Conservation (phyloP, 2,888 invertebrate species). For the Schizotus pectinicornis region DNA sequence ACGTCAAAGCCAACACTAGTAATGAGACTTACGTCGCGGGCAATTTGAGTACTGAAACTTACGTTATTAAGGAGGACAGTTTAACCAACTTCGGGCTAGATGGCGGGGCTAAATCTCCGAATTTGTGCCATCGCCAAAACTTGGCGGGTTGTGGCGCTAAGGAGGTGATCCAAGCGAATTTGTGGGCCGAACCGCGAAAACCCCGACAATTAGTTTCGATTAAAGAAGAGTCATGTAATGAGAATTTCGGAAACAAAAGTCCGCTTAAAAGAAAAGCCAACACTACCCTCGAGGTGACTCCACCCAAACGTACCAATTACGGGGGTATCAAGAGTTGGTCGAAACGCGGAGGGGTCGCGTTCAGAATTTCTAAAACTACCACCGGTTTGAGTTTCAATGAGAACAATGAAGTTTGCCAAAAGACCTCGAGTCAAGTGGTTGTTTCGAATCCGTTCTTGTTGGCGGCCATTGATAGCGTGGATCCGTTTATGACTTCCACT, state of each 20-base stretch:
- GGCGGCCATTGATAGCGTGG: slow-evolving; percentile 41
- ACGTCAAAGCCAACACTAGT: slow-evolving; percentile 41
- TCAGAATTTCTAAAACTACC: slow-evolving; percentile 34
- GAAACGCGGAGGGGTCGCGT: slow-evolving; percentile 32
- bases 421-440: slow-evolving; percentile 24
- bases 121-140: slow-evolving; percentile 32
- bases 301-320: slow-evolving; percentile 38
- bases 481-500: slow-evolving; percentile 61
- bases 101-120: slow-evolving; percentile 41
- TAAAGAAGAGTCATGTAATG: slow-evolving; percentile 58
- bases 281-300: slow-evolving; percentile 28
- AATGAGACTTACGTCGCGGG: slow-evolving; percentile 19
- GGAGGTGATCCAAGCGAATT: slow-evolving; percentile 51
- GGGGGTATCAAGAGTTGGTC: slow-evolving; percentile 37
- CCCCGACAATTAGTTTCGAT: slow-evolving; percentile 60
- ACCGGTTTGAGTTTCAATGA: slow-evolving; percentile 39
- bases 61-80: slow-evolving; percentile 3
- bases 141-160: slow-evolving; percentile 35
- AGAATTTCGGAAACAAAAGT: slow-evolving; percentile 29
- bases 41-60: slow-evolving; percentile 16
- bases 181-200: slow-evolving; percentile 51
- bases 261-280: slow-evolving; percentile 40
- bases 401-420: not conserved
- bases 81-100: slow-evolving; percentile 12
- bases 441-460: slow-evolving; percentile 45